Evolutionary conservation across 2,113 vertebrate species (phyloP).

Genomic region (Otus sunia): DNA sequence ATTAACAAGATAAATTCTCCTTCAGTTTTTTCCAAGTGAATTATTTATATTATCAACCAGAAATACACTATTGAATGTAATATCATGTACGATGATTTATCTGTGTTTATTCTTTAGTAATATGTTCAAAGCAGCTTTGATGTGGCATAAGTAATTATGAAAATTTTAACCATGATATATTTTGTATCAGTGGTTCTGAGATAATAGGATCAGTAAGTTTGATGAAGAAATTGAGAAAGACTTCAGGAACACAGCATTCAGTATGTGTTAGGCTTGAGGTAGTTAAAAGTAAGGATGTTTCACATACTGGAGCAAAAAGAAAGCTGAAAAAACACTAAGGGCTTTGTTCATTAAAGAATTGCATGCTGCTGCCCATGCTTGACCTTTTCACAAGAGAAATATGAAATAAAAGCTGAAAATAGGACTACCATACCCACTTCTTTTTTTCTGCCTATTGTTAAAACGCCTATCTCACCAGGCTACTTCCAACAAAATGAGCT

Average conservation of each 20-base stretch:
- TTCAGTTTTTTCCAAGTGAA: background rate
- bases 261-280: background rate
- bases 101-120: background rate
- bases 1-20: background rate
- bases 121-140: background rate
- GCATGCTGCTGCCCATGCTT: constrained; percentile 26
- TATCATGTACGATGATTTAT: background rate
- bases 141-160: background rate
- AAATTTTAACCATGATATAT: background rate
- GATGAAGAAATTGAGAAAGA: background rate
- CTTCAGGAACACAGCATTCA: background rate
- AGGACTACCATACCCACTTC: background rate
- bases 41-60: background rate
- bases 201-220: background rate
- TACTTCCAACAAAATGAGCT: constrained; percentile 43
- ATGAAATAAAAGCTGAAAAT: constrained; percentile 46
- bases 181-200: background rate
- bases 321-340: background rate
- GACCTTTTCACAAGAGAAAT: constrained; percentile 47
- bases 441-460: constrained; percentile 32
- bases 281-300: constrained; percentile 2
- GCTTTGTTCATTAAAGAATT: constrained; percentile 28
- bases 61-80: background rate
- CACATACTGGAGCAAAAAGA: background rate
- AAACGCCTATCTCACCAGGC: constrained; percentile 41